A percentile compares a stretch with the other conserved stretches of the same genome.
Conservation (phyloP, 2,113 vertebrate species). For the Uria aalge region DNA sequence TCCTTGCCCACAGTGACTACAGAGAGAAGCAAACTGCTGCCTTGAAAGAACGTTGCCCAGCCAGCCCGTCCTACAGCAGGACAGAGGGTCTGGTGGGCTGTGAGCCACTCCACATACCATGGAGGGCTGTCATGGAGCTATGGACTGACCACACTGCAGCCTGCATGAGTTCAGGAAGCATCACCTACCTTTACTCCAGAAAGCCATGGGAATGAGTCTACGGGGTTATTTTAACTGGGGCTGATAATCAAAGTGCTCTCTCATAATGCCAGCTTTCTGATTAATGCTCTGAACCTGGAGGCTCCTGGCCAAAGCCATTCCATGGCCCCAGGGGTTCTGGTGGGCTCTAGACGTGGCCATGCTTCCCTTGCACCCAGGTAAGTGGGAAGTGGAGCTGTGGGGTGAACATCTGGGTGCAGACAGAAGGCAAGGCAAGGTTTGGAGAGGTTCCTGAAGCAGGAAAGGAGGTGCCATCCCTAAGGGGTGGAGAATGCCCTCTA, state of each 20-base stretch:
- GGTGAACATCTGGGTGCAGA: background rate
- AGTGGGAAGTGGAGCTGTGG: background rate
- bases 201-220: background rate
- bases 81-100: rapidly evolving
- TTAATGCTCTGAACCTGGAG: background rate
- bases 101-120: rapidly evolving
- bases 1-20: background rate
- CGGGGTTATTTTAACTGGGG: background rate
- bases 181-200: background rate
- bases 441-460: background rate
- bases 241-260: no score
- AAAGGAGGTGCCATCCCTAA: background rate
- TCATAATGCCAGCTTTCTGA: background rate
- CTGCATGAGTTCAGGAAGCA: background rate
- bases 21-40: background rate
- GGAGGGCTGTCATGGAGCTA: background rate
- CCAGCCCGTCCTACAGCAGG: background rate
- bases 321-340: background rate
- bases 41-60: rapidly evolving
- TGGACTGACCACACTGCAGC: background rate
- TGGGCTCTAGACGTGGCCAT: background rate
- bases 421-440: background rate
- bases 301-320: background rate
- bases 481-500: background rate
- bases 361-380: background rate